A percentile compares a stretch with the other conserved stretches of the same genome.
Conservation (phyloP, 2,113 vertebrate species). For the Pimephales promelas region DNA sequence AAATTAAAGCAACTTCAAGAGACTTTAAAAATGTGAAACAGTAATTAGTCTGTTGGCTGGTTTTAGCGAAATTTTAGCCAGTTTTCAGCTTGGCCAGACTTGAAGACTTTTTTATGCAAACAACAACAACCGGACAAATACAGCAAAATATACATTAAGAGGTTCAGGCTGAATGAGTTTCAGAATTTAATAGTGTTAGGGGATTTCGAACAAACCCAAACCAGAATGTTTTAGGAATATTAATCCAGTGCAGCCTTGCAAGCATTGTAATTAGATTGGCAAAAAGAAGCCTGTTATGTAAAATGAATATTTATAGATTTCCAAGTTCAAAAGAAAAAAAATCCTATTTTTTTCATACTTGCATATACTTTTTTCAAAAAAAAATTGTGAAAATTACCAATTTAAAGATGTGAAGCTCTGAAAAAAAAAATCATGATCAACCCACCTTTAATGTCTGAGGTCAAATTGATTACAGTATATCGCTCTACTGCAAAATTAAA, state of each 20-base stretch:
- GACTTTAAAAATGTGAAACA: too few species aligned
- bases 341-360: neutral
- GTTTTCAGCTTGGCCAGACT: neutral
- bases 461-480: too few species aligned
- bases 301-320: slow-evolving; percentile 2
- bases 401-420: neutral
- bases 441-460: too few species aligned
- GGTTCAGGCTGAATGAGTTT: neutral
- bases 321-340: neutral
- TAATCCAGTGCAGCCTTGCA: neutral
- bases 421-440: neutral
- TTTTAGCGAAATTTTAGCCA: neutral
- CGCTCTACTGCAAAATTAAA: too few species aligned
- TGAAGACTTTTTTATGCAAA: too few species aligned
- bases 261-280: neutral
- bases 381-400: too few species aligned
- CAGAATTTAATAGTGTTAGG: neutral
- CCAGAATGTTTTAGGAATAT: neutral
- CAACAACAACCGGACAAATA: too few species aligned
- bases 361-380: too few species aligned
- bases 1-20: too few species aligned
- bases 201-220: neutral
- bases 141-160: neutral
- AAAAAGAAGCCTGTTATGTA: neutral
- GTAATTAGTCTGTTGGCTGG: neutral